Evolutionary conservation across 2,113 vertebrate genomes (phyloP), one percentile per base, ranked within the genome.

Genomic region (Ammodytes marinus): DNA sequence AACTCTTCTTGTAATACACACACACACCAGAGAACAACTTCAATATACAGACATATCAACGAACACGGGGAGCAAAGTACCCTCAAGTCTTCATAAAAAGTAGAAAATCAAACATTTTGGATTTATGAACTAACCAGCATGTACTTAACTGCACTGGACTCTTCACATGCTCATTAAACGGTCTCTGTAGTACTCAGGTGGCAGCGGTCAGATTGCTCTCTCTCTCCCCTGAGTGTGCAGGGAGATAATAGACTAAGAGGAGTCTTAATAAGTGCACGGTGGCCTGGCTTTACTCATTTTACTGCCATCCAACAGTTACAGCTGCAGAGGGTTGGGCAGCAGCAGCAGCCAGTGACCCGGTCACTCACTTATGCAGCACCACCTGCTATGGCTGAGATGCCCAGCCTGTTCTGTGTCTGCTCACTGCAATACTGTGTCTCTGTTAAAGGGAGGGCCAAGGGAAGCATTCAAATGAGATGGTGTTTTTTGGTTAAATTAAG

Each of bases 331-430:
- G 13, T 19, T 53, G 53, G 64, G 69, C 27, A 57, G 46, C 4
- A 76, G 39, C 12, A 71, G 59, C 79, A 52, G 88, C 82, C 69
- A 68, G 68, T 86, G 81, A 52, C 88, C 82, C 69, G 71, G 68
- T 86, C 83, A 83, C 14, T 72, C 45, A 49, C 39, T 75, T 69
- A 58, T 5, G 58, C 64, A 65, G 45, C 49, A 73, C 11, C 59
- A 52, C 52, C 79, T 73, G 64, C 66, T 79, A 68, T 40, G 58
- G 17, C 57, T n/a, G 3, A 52, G 69, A 55, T 1, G 2, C 27
- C 39, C 52, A 35, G 46, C 55, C 49, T 65, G 53, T 14, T 45
- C 4, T 49, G 57, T 52, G 49, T 45, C 49, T 12, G 45, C 67
- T 55, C 39, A 35, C 8, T 60, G 45, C 10, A 54, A 40, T 1